phyloP scores from a whole-genome alignment of 2,113 vertebrate species.

The Accipiter virgatus region DNA sequence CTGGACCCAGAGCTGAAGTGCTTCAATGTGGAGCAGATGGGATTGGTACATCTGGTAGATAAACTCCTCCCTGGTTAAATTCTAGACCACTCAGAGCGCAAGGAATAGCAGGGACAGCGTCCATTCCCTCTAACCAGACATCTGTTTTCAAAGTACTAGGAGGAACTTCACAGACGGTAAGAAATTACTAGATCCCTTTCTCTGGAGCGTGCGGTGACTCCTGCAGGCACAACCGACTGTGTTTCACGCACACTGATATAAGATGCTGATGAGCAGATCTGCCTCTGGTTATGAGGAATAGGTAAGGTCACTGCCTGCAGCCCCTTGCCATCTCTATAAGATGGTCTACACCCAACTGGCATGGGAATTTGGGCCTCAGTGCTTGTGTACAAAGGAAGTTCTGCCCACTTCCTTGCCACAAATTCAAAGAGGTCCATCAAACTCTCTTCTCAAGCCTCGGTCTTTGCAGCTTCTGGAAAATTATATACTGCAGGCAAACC shows the following conservation, averaged over 20 bases:
- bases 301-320: not conserved
- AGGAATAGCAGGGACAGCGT: not conserved
- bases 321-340: not conserved
- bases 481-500: not conserved
- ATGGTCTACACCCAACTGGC: not conserved
- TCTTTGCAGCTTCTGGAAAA: not conserved
- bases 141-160: not conserved
- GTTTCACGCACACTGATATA: not conserved
- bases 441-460: not conserved
- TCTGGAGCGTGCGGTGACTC: not conserved
- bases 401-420: not conserved
- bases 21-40: not conserved
- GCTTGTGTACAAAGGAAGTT: not conserved
- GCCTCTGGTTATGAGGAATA: not conserved
- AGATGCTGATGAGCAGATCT: not conserved
- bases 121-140: not conserved
- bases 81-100: not conserved
- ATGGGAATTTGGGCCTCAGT: not conserved
- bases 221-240: not conserved
- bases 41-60: not conserved
- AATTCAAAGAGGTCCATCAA: not conserved
- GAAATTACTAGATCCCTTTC: not conserved
- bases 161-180: not conserved
- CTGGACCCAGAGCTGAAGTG: not conserved
- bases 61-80: not conserved